These are phyloP conservation scores for Autographa pulchrina DNA, from an alignment of 2,888 invertebrate genomes.

Conservation along the genomic window DNA sequence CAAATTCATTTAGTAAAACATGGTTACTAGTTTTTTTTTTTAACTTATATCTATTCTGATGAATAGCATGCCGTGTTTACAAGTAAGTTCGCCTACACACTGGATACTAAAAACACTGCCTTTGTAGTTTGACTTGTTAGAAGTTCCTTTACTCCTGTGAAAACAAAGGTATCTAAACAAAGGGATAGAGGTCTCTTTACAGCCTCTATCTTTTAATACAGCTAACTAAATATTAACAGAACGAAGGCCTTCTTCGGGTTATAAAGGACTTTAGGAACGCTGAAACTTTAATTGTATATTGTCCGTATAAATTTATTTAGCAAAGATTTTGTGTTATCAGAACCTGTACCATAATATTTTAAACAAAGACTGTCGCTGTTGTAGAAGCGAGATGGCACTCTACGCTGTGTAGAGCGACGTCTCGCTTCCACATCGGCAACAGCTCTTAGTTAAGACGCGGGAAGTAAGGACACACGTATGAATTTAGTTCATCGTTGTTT, in stretches of 20 bases:
- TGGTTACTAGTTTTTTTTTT: too few species aligned
- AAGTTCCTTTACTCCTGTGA: slow-evolving; percentile 18
- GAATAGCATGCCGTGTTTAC: background rate
- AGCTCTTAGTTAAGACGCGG: too few species aligned
- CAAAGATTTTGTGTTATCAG: slow-evolving; percentile 6
- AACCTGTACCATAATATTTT: background rate
- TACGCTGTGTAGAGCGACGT: too few species aligned
- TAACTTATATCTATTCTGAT: too few species aligned
- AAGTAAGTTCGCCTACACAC: too few species aligned
- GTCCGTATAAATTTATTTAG: slow-evolving; percentile 19
- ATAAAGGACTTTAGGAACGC: slow-evolving; percentile 23
- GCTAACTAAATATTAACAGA: slow-evolving; percentile 21
- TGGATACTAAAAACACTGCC: too few species aligned
- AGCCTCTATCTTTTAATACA: slow-evolving; percentile 19
- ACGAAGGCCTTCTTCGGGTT: slow-evolving; percentile 22
- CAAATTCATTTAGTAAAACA: too few species aligned
- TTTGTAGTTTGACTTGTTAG: slow-evolving; percentile 13
- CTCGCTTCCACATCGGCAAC: too few species aligned
- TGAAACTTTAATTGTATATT: slow-evolving; percentile 9
- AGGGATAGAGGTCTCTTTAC: slow-evolving; percentile 12
- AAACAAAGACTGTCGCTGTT: too few species aligned
- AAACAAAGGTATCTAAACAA: slow-evolving; percentile 28
- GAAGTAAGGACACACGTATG: too few species aligned
- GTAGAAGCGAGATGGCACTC: too few species aligned
- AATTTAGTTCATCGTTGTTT: too few species aligned